Percentiles rank a stretch among this genome's conserved stretches.
Conservation (phyloP, 2,888 invertebrate genomes). For the Parthenolecanium corni region DNA sequence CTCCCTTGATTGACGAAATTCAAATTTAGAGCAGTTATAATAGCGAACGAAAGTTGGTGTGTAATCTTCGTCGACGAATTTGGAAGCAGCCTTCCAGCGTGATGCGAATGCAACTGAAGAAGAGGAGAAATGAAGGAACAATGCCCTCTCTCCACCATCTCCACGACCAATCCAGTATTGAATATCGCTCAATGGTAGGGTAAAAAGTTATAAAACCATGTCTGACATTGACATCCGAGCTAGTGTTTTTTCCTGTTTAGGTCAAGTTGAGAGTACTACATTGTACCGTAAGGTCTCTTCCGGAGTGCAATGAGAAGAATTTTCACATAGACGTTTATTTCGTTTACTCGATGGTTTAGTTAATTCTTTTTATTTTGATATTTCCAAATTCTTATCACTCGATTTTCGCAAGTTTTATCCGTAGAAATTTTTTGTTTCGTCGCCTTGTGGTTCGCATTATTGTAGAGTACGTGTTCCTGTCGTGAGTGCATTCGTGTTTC, state of each 20-base stretch:
- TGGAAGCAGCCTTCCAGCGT: too few species aligned
- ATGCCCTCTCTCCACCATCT: slow-evolving; percentile 13
- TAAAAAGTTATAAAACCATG: slow-evolving; percentile 26
- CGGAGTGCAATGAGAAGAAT: neutral
- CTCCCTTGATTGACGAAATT: too few species aligned
- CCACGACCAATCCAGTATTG: slow-evolving; percentile 17
- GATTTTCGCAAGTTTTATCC: slow-evolving; percentile 3
- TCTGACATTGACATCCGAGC: slow-evolving; percentile 26
- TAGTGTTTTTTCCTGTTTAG: slow-evolving; percentile 27
- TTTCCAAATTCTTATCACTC: neutral
- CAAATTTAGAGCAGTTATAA: too few species aligned
- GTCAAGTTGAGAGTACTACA: slow-evolving; percentile 24
- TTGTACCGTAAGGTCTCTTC: neutral
- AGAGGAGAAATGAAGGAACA: neutral
- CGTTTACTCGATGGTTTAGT: slow-evolving; percentile 2
- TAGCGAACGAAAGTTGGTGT: too few species aligned
- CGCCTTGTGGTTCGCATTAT: too few species aligned
- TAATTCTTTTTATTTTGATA: neutral
- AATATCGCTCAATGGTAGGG: slow-evolving; percentile 24
- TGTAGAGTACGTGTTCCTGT: too few species aligned
- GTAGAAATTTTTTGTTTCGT: neutral
- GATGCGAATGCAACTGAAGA: too few species aligned
- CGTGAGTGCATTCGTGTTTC: too few species aligned
- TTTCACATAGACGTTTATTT: neutral
- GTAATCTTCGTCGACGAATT: too few species aligned